phyloP scores from a whole-genome alignment of 2,113 vertebrate species.

The Oncorhynchus tshawytscha region DNA sequence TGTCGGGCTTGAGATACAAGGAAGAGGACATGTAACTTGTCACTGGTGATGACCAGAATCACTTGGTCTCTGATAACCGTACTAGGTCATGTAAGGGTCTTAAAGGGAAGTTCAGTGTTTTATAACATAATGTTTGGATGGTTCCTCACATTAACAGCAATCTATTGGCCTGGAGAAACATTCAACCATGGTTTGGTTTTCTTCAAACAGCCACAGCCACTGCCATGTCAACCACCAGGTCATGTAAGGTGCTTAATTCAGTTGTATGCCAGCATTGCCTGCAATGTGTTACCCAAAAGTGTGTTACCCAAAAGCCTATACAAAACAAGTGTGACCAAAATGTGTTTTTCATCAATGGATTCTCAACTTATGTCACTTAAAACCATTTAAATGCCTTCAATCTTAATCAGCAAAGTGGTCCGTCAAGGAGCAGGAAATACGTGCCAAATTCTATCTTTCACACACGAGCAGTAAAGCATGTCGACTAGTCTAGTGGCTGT shows the following conservation, averaged over 20 bases:
- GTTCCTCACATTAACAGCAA: no score
- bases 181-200: no score
- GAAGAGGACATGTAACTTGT: neutral
- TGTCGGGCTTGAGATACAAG: slow-evolving; percentile 21
- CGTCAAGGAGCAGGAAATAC: neutral
- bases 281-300: neutral
- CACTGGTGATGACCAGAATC: no score
- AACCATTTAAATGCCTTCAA: neutral
- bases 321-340: neutral
- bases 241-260: no score
- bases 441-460: slow-evolving; percentile 21
- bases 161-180: no score
- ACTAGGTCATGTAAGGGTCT: no score
- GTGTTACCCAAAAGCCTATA: neutral
- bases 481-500: slow-evolving; percentile 36
- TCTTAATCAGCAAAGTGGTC: slow-evolving; percentile 33
- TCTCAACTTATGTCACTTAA: neutral
- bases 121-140: no score
- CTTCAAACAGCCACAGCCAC: no score
- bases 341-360: neutral
- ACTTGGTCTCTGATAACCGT: no score
- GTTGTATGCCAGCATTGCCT: no score
- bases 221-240: no score
- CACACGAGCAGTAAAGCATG: slow-evolving; percentile 35
- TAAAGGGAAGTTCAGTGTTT: no score